phyloP scores from a whole-genome alignment of 2,888 invertebrate species.

The Zonitis immaculata region DNA sequence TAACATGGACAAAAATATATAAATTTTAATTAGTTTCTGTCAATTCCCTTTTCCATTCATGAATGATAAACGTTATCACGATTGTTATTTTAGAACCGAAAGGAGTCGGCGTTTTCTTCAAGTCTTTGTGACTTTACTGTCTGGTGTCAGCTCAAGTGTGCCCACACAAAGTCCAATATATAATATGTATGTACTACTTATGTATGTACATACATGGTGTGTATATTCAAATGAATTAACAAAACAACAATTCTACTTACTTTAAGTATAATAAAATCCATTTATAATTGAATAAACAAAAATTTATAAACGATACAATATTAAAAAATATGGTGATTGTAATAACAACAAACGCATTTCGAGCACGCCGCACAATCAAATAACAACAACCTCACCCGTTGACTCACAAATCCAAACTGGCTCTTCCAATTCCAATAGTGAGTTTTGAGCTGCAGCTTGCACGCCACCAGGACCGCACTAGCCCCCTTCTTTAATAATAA shows the following conservation, averaged over 20 bases:
- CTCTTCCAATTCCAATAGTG: not conserved
- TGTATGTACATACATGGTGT: not conserved
- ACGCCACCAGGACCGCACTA: slow-evolving; percentile 10
- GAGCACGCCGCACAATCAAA: slow-evolving; percentile 4
- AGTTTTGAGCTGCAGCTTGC: slow-evolving; percentile 19
- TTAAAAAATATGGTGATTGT: not conserved
- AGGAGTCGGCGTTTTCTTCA: not conserved
- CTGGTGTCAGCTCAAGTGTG: not conserved
- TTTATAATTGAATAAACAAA: slow-evolving; percentile 21
- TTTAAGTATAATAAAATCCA: slow-evolving; percentile 36
- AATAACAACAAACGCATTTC: slow-evolving; percentile 16
- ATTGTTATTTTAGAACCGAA: not conserved
- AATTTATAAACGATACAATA: slow-evolving; percentile 8
- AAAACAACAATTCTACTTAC: slow-evolving; percentile 21
- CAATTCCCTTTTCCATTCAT: not conserved
- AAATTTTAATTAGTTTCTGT: not conserved
- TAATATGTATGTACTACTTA: no score
- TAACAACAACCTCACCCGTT: slow-evolving; percentile 7
- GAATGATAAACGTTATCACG: not conserved
- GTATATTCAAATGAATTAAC: not conserved
- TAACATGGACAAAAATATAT: not conserved
- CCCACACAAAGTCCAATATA: not conserved
- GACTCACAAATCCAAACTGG: slow-evolving; percentile 11
- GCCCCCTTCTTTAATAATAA: no score
- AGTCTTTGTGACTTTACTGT: not conserved